Base-by-base conservation (phyloP, 2,797 vertebrate species). In the Cephalopachus bancanus region DNA sequence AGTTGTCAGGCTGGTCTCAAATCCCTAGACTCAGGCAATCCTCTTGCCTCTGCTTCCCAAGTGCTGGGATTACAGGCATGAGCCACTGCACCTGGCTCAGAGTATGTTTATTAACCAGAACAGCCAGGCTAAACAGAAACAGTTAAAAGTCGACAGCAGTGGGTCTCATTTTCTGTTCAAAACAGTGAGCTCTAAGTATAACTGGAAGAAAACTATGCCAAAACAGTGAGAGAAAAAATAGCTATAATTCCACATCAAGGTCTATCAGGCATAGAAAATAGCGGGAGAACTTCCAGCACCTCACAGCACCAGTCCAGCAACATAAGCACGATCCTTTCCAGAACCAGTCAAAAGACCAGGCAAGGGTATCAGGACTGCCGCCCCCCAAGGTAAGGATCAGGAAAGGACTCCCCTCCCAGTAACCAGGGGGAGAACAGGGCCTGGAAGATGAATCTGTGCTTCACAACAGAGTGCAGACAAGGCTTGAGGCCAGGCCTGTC, bases 151-250 rank as follows among this genome's bases (percentile, higher is more conserved):
- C 12, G 3, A 75, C 44, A 67, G 51, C 79, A 26, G 30, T 87
- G 24, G 20, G 30, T 51, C n/a, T 11, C 78, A 4, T 33, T 59
- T 53, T 91, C n/a, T 53, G 59, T 90, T 37, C 74, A 85, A 78
- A 76, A 89, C 85, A 76, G 16, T 24, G 24, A n/a, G 6, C 65
- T 95, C 87, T 91, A 84, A 89, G 62, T 51, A 76, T 51, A 93
- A 72, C 24, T 26, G 65, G 26, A 79, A 72, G 79, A 79, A 91
- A 91, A 88, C 20, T 53, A 24, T 91, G 87, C 6, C 62, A 83
- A 96, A 85, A 91, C 44, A 83, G 80, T 69, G 53, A 57, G 44
- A 90, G 19, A 76, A 22, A 86, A 95, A 93, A 80, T 33, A 92
- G 59, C 72, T 80, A 9, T 93, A 53, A 55, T 30, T 57, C 4